Evolutionary conservation across 2,797 vertebrate genomes (phyloP), one percentile per base, ranked within the genome.

Genomic region (Mormyrops attenuatus): DNA sequence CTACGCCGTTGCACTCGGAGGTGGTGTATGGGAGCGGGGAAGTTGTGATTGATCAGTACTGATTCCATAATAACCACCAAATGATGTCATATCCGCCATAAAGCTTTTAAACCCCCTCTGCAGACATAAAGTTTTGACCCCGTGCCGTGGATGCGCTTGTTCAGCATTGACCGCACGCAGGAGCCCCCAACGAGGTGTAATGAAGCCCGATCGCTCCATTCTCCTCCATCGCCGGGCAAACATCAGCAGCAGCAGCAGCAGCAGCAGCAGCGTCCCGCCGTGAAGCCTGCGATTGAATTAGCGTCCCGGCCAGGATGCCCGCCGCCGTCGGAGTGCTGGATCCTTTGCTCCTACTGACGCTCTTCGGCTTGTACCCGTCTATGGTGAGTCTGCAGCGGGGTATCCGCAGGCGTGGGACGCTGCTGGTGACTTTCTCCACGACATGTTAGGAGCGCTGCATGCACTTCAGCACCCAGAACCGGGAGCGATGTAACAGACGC

Each of bases 341-440:
- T 92, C 96, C 97, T 90, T 93, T 98, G 94, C 96, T 99, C 90
- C 95, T 95, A 92, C 96, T 97, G 91, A 92, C 94, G 93, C 92
- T 98, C 92, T 97, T 96, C 93, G 97, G 97, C 94, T 95, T 97
- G 90, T 96, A 96, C 22, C 97, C 97, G 80, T 97, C 97, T 63
- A 95, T 97, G 97, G 98, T 99, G 97, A 93, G 97, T 95, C 92
- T 47, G 9, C 44, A 49, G 9, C 44, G n/a, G 9, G 44, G 20
- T 49, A 38, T 87, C 57, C 73, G 49, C 57, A 17, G 44, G 26
- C 47, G 20, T 41, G 47, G 20, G 49, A 38, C 49, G 88, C 52
- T 82, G 26, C 22, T 55, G 26, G 47, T 53, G 84, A 53, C 11
- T 77, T 50, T 60, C 30, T 34, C 52, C 22, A 38, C 57, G 38